Base-by-base conservation (phyloP, 2,113 vertebrate species). In the Plotosus lineatus region DNA sequence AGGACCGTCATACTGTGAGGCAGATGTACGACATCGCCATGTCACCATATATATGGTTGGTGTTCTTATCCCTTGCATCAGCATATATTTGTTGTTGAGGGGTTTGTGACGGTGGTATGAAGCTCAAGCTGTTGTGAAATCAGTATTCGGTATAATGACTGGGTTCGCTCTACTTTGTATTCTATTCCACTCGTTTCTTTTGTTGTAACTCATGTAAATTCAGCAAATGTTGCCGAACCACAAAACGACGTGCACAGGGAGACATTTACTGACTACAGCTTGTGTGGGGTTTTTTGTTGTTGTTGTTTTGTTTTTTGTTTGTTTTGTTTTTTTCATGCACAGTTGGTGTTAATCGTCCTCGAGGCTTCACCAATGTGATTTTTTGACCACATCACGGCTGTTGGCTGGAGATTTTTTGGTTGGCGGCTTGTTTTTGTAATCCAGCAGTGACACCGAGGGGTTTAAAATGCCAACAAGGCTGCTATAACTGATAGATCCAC, bases 331-430 rank as follows among this genome's bases (percentile, higher is more conserved):
- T 42, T 66, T 42, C 63, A 42, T 42, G 36, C 21, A 6, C 38
- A 42, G 38, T 68, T 42, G 23, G 65, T 68, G 38, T 10, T 40
- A 66, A 66, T 66, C 36, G 10, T 66, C 36, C 63, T 66, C 36
- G 4, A 66, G 63, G 38, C 65, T 68, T 68, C 65, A n/a, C n/a
- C 65, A 6, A 11, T 42, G 65, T 26, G 65, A 68, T 42, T 68
- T 68, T 68, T 38, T 42, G 65, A 68, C 65, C 65, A 12, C 38
- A 14, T 36, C 10, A 14, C 65, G 2, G 38, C 21, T 68, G 21
- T 26, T 68, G 38, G 38, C 21, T 42, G 38, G 65, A 68, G 65
- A 42, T 42, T 19, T 42, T 68, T 42, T 68, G 63, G 65, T 68
- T 12, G 38, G 38, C 9, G 38, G 21, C 38, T 4, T 66, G 63